phyloP scores from a whole-genome alignment of 2,113 vertebrate species.

The Halichoeres trimaculatus region DNA sequence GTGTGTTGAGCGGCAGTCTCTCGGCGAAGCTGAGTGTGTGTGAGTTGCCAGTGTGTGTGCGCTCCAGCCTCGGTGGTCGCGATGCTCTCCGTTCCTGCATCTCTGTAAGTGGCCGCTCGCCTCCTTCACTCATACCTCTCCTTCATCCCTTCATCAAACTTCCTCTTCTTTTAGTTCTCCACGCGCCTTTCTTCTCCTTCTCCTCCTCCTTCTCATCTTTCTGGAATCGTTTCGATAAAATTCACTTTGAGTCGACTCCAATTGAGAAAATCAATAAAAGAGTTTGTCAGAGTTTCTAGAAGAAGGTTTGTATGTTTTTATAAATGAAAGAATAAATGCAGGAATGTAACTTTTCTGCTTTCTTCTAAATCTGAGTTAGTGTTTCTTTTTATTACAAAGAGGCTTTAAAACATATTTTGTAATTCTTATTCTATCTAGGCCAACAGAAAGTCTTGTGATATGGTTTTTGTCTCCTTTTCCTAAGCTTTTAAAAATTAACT shows the following conservation, averaged over 20 bases:
- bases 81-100: constrained; percentile 73
- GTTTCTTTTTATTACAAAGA: neutral
- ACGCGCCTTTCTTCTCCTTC: constrained; percentile 1
- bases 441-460: constrained; percentile 3
- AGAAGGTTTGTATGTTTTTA: neutral
- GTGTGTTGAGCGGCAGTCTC: constrained; percentile 34
- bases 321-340: neutral
- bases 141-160: constrained; percentile 12
- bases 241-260: constrained; percentile 21
- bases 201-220: constrained; percentile 12
- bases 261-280: neutral
- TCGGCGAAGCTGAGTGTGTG: constrained; percentile 49
- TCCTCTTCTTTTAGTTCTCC: constrained; percentile 17
- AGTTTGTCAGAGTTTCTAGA: constrained; percentile 38
- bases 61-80: constrained; percentile 62
- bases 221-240: constrained; percentile 15
- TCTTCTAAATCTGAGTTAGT: neutral
- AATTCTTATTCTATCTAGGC: constrained; percentile 14
- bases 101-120: constrained; percentile 71
- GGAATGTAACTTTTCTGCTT: neutral
- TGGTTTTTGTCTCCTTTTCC: neutral
- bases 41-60: constrained; percentile 60
- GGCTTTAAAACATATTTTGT: neutral
- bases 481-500: neutral
- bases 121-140: constrained; percentile 27